Evolutionary conservation across 30 jellyfish, hydroid and myxozoan species (phyloP), one percentile per base, ranked within the genome.

Genomic region (Phacellophora camtschatica): DNA sequence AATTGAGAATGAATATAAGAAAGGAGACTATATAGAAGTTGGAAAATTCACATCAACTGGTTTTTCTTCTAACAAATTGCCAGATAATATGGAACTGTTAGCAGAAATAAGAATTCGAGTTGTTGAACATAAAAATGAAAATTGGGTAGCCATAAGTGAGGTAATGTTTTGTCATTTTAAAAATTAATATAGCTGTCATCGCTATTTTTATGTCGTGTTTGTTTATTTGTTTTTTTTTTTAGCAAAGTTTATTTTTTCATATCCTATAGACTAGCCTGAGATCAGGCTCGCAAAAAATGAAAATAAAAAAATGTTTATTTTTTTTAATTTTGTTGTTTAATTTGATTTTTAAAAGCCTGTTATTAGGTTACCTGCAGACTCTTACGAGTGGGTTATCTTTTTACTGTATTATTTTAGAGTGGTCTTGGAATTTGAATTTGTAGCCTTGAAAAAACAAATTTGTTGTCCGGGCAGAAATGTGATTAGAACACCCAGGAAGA

Each of bases 101-200:
- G 81, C 97, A 0, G 99, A 93, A 59, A n/a, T 93, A 66, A 61
- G 99, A n/a, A 85, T 93, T 19, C 88, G 97, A 11, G 97, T 93
- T 7, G 31, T 66, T 9, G 74, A 81, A 8, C 96, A 82, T 62
- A 73, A 87, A 54, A 39, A 64, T 25, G 97, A 93, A 67, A 93
- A 93, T 56, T 93, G 99, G 99, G 97, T 93, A 3, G 87, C 90
- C 0, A 42, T 93, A 35, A 85, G 97, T 69, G 99, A 93, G 86
- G 96, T 85, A 41, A 0, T 22, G 55, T 16, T 42, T n/a, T n/a
- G n/a, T n/a, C n/a, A n/a, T n/a, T n/a, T n/a, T n/a, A n/a, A n/a
- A n/a, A n/a, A n/a, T n/a, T n/a, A n/a, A n/a, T n/a, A n/a, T n/a
- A n/a, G n/a, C n/a, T n/a, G n/a, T n/a, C n/a, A n/a, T n/a, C n/a